A percentile compares a stretch with the other conserved stretches of the same genome.
phyloP scores from a whole-genome alignment of 2,797 vertebrate species.

The Coendou prehensilis region DNA sequence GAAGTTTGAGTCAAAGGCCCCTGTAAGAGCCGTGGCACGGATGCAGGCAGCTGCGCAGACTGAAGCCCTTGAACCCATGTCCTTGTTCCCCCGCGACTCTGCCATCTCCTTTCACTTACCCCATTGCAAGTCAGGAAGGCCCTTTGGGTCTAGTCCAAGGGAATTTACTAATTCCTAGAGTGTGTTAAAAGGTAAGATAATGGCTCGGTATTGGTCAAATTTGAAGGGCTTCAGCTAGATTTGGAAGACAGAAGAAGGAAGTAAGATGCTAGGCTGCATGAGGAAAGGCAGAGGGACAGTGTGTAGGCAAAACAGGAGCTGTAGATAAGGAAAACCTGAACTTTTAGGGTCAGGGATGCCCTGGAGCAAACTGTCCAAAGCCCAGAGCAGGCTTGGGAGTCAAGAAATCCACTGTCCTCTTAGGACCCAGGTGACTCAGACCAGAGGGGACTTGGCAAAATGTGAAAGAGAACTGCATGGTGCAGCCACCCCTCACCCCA shows the following conservation, averaged over 20 bases:
- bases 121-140: neutral
- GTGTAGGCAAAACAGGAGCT: neutral
- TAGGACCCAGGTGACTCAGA: neutral
- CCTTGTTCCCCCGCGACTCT: neutral
- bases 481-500: neutral
- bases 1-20: conserved; percentile 21
- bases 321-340: neutral
- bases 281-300: neutral
- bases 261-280: neutral
- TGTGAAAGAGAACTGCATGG: neutral
- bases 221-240: neutral
- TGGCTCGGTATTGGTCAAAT: neutral
- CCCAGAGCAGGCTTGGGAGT: neutral
- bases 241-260: neutral
- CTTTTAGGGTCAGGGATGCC: neutral
- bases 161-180: neutral
- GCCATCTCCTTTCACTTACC: too few relatives aligned
- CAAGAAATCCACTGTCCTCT: neutral
- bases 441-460: neutral
- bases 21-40: neutral
- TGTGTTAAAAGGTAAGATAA: neutral
- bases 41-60: neutral
- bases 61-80: neutral
- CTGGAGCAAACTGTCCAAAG: neutral
- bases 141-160: neutral